Evolutionary conservation across 2,888 invertebrate genomes (phyloP).

Genomic region (Alloscopus bannaensis): DNA sequence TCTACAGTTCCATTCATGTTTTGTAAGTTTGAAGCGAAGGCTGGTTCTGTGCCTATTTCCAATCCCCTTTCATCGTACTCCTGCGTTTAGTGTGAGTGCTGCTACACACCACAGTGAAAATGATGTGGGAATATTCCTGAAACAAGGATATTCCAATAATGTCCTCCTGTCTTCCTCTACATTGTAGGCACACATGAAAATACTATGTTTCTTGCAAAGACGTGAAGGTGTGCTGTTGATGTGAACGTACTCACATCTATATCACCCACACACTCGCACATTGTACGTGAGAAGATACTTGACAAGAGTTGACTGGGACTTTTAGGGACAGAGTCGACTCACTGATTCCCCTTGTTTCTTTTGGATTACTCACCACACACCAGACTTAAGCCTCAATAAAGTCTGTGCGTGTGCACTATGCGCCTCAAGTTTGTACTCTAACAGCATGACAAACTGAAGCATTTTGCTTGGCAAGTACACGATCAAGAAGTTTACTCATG

Average conservation of each 20-base stretch:
- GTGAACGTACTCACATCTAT: background rate
- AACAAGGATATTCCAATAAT: slow-evolving; percentile 41
- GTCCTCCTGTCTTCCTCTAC: background rate
- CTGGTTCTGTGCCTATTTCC: background rate
- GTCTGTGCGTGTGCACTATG: too few relatives aligned
- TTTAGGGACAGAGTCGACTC: too few relatives aligned
- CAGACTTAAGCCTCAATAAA: too few relatives aligned
- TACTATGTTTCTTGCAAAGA: background rate
- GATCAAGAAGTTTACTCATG: too few relatives aligned
- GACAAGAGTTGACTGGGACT: too few relatives aligned
- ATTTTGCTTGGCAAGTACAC: too few relatives aligned
- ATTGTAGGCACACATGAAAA: background rate
- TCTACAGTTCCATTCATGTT: background rate
- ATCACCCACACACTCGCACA: background rate
- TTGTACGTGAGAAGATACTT: too few relatives aligned
- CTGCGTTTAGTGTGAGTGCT: background rate
- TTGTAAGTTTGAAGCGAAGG: background rate
- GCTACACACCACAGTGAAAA: background rate
- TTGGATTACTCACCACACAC: too few relatives aligned
- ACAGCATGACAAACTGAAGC: too few relatives aligned
- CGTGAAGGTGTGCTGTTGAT: background rate
- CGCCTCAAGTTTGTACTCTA: too few relatives aligned
- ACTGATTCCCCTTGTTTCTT: too few relatives aligned
- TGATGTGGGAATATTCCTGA: slow-evolving; percentile 11
- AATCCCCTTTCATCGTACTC: background rate